phyloP scores from a whole-genome alignment of 2,888 invertebrate species.

The Antitype chi region DNA sequence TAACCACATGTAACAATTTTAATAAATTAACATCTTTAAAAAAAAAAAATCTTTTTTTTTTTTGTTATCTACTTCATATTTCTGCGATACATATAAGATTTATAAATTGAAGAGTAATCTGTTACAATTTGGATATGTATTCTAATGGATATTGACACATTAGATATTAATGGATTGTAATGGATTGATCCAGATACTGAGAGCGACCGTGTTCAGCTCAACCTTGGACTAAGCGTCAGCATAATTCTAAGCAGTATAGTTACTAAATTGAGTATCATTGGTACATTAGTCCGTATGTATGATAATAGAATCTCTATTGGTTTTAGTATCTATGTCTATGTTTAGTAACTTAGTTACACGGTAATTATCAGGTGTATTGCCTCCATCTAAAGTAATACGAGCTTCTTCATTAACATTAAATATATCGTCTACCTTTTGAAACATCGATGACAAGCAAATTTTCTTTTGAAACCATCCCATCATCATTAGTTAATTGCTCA shows the following conservation, averaged over 20 bases:
- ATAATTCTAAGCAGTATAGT: not conserved
- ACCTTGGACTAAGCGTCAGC: constrained; percentile 6
- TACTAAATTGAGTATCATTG: not conserved
- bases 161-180: constrained; percentile 51
- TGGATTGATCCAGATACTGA: constrained; percentile 48
- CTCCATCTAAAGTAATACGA: no score
- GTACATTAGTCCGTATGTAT: not conserved
- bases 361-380: not conserved
- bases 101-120: constrained; percentile 42
- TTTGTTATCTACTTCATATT: not conserved
- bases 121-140: constrained; percentile 26
- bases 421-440: not conserved
- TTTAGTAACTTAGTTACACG: not conserved
- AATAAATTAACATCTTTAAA: no score
- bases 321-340: not conserved
- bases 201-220: constrained; percentile 3
- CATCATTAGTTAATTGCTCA: no score
- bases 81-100: constrained; percentile 14
- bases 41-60: not conserved
- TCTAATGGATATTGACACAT: constrained; percentile 47
- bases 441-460: no score
- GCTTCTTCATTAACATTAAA: not conserved
- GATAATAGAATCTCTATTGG: not conserved
- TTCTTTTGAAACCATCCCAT: not conserved
- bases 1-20: no score